phyloP scores from a whole-genome alignment of 2,113 vertebrate genomes.

The Lota lota region DNA sequence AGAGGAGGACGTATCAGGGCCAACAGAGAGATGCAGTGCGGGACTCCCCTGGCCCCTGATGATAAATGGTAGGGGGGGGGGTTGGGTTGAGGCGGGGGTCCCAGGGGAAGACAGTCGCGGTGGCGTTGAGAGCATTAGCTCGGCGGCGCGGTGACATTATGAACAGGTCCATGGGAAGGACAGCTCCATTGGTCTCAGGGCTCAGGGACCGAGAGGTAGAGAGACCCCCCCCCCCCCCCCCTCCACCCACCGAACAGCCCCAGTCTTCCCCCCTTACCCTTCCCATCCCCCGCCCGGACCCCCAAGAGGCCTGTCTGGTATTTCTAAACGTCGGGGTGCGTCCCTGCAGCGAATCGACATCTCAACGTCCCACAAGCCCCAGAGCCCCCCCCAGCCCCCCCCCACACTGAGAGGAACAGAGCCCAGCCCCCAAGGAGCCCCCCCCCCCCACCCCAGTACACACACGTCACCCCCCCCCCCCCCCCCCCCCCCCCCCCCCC shows the following conservation, averaged over 20 bases:
- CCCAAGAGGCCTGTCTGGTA: constrained; percentile 65
- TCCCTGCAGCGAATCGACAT: constrained; percentile 68
- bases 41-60: too few relatives aligned
- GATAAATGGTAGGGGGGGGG: not conserved
- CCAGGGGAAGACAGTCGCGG: not conserved
- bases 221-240: constrained; percentile 10
- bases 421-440: too few relatives aligned
- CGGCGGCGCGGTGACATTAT: constrained; percentile 63
- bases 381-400: too few relatives aligned
- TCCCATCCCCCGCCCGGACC: not conserved
- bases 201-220: too few relatives aligned
- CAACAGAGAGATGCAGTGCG: too few relatives aligned
- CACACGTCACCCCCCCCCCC: constrained; percentile 12
- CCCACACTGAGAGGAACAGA: too few relatives aligned
- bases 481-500: too few relatives aligned
- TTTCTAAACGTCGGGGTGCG: constrained; percentile 52
- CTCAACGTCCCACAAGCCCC: constrained; percentile 54
- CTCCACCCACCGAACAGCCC: too few relatives aligned
- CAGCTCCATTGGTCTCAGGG: too few relatives aligned
- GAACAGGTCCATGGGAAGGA: constrained; percentile 62
- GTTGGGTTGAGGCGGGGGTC: not conserved
- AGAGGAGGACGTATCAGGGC: too few relatives aligned
- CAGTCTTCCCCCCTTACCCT: too few relatives aligned
- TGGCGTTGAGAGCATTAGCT: constrained; percentile 56
- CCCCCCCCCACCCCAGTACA: too few relatives aligned